Evolutionary conservation across 2,797 vertebrate genomes (phyloP), one percentile per base, ranked within the genome.

Genomic region (Channallabes apus): DNA sequence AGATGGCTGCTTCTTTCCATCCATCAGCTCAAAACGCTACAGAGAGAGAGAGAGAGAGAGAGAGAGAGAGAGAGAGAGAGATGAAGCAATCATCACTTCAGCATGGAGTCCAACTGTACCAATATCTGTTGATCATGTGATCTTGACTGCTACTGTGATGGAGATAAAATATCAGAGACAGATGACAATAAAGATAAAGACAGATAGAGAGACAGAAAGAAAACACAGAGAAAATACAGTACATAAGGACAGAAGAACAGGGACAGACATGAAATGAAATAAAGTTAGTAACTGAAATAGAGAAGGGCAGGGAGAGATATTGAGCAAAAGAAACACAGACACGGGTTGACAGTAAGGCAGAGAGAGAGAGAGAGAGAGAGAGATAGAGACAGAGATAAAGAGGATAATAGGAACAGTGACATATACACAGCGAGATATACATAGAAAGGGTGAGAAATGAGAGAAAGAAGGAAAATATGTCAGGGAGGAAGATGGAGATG

Each of bases 11-110:
- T 58, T 93, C 82, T 72, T 89, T 29, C 94, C 91, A 86, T 97
- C 96, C 58, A 94, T 76, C 82, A 99, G 95, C 89, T 98, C 96
- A 94, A 99, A 99, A 76, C 95, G 95, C 98, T 99, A 86, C 38
- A 83, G 11, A 82, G 17, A 78, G 27, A 84, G 24, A 82, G 59
- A 61, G 20, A 86, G 62, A 51, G 2, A 69, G 80, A 61, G 29
- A 64, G 46, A 71, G 51, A 56, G 29, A 68, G 17, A 35, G 54
- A 71, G 17, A 69, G 29, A 69, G 67, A 68, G 58, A 41, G 56
- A 73, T 9, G 7, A 20, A 79, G 64, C 12, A 59, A 62, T 73
- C 15, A 73, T 29, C 4, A 27, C 69, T 73, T 22, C 24, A 56
- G 35, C 35, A 73, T 68, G 14, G 22, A 58, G 11, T 79, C 15